phyloP scores from a whole-genome alignment of 2,113 vertebrate genomes.

The Dascyllus trimaculatus region DNA sequence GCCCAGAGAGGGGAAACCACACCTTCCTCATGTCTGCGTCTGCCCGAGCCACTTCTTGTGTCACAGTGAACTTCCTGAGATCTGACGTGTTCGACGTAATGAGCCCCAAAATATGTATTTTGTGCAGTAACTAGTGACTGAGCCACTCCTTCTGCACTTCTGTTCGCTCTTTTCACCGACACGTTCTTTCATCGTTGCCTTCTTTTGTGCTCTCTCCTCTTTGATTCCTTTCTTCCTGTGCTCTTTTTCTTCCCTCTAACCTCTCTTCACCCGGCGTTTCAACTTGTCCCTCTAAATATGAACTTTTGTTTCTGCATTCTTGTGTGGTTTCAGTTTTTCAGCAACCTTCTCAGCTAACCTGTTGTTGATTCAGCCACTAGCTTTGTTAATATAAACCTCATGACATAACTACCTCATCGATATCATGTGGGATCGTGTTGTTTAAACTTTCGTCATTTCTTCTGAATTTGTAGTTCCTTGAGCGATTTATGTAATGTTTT shows the following conservation, averaged over 20 bases:
- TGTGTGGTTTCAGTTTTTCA: slow-evolving; percentile 43
- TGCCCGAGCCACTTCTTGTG: slow-evolving; percentile 22
- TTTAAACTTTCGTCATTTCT: slow-evolving; percentile 40
- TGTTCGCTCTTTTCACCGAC: background rate
- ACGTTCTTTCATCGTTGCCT: background rate
- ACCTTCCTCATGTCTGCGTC: slow-evolving; percentile 54
- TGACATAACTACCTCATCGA: slow-evolving; percentile 30
- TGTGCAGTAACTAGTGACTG: background rate
- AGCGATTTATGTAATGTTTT: slow-evolving; percentile 59
- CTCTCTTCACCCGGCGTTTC: slow-evolving; percentile 15
- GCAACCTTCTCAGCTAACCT: slow-evolving; percentile 22
- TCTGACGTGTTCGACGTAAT: slow-evolving; percentile 18
- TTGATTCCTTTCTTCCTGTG: background rate
- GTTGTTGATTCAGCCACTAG: slow-evolving; percentile 19
- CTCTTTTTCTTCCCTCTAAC: slow-evolving; percentile 10
- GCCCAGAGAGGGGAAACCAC: slow-evolving; percentile 29
- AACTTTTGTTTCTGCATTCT: slow-evolving; percentile 16
- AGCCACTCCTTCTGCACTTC: slow-evolving; percentile 9
- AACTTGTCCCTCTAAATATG: slow-evolving; percentile 3
- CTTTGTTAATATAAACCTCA: slow-evolving; percentile 39
- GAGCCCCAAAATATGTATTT: slow-evolving; percentile 24
- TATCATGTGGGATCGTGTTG: slow-evolving; percentile 37
- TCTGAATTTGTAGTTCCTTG: slow-evolving; percentile 52
- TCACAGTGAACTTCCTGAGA: slow-evolving; percentile 29
- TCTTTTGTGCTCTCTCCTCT: background rate